These are phyloP conservation scores for Melitaea cinxia DNA, from an alignment of 1,140 invertebrate genomes.

Conservation along the genomic window DNA sequence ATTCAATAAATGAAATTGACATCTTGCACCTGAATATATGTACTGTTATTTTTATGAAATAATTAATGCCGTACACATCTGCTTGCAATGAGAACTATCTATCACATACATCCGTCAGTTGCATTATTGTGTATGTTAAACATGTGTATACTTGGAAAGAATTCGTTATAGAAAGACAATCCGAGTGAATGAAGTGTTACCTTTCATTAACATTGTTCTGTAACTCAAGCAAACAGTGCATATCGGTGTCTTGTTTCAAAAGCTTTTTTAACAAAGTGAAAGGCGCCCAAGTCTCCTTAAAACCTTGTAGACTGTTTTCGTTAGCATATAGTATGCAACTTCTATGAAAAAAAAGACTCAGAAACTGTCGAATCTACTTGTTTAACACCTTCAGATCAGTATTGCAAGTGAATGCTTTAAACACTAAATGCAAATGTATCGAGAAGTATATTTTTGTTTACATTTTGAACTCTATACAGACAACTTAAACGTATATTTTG, in stretches of 20 bases:
- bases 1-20: conserved; percentile 18
- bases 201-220: conserved; percentile 60
- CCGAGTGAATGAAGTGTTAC: conserved; percentile 65
- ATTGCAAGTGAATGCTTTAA: neutral
- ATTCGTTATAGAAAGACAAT: conserved; percentile 12
- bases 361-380: neutral
- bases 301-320: conserved; percentile 67
- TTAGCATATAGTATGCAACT: conserved; percentile 54
- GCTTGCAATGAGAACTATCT: neutral
- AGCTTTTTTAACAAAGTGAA: conserved; percentile 63
- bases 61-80: neutral
- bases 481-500: no score
- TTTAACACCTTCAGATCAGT: conserved; percentile 12
- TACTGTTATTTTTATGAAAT: neutral
- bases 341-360: conserved; percentile 44
- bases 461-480: no score
- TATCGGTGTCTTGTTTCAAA: conserved; percentile 70
- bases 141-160: conserved; percentile 14
- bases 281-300: conserved; percentile 67
- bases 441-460: neutral
- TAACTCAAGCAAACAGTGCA: conserved; percentile 56
- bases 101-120: no score
- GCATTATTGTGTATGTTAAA: neutral
- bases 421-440: neutral
- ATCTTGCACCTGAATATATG: conserved; percentile 16